Base-by-base conservation (phyloP, 2,797 vertebrate species). In the Chelon auratus region DNA sequence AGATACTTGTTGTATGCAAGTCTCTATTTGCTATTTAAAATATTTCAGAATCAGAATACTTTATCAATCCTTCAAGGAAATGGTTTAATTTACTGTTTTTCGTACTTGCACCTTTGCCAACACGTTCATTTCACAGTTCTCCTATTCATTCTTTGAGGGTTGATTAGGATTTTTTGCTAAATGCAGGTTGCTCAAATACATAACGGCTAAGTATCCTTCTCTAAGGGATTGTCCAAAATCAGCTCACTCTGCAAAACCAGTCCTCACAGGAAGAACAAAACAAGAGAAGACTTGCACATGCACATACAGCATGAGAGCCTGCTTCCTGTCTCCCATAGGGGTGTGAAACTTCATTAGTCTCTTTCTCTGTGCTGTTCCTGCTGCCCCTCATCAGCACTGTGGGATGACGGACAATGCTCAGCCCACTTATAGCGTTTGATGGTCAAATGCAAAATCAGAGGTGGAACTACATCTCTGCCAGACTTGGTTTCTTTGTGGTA, bases 281-380 rank as follows among this genome's bases (percentile, higher is more conserved):
- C 45, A 71, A 54, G 50, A 79, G 63, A 40, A 42, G 36, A 10
- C 69, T 67, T 54, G 18, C 58, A 58, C 50, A 68, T 8, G 4
- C 37, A 61, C 37, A 48, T 47, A 13, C 26, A 39, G 48, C 47
- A 17, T 62, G 59, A 73, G 71, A 74, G 78, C 77, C 64, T 17
- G 76, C 86, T 87, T 86, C 84, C 80, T 84, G 76, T 70, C 83
- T 89, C 59, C 15, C 63, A 81, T 55, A 62, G 62, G 56, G 75
- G 83, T 85, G 82, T 83, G 78, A 88, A 87, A 85, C 84, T 78
- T 81, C 80, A 87, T 90, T 88, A 92, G 66, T 72, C 58, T 76
- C 54, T 68, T 80, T 56, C 75, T 74, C 60, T 20, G 53, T 64
- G 26, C 62, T 22, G 48, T 17, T 79, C 68, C 82, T 83, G 80